These are phyloP conservation scores for Chionoecetes opilio DNA, from an alignment of 1,140 invertebrate genomes.

Conservation along the genomic window DNA sequence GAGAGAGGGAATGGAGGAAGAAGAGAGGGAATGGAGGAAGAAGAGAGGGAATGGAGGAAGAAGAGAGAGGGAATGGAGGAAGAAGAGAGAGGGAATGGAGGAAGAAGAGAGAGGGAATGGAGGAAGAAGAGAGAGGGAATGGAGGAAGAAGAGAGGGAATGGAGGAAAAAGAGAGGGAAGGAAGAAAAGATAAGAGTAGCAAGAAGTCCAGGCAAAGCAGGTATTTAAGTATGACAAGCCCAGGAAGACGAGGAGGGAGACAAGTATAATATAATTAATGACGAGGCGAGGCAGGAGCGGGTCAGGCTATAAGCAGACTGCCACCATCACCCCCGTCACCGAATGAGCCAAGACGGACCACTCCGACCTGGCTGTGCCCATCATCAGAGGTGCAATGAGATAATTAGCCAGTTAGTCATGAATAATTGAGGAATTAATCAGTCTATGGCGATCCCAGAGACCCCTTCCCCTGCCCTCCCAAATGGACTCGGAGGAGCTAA, in stretches of 20 bases:
- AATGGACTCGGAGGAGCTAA: background rate
- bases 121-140: background rate
- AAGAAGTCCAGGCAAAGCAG: background rate
- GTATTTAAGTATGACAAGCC: background rate
- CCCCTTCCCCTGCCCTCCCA: background rate
- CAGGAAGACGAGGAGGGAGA: background rate
- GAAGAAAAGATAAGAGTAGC: background rate
- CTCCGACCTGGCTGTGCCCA: slow-evolving; percentile 39
- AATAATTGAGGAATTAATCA: slow-evolving; percentile 77
- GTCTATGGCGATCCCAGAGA: slow-evolving; percentile 31
- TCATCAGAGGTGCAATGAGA: slow-evolving; percentile 57
- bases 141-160: background rate
- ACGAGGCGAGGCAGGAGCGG: background rate
- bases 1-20: background rate
- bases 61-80: slow-evolving; percentile 11
- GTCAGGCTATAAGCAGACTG: slow-evolving; percentile 6
- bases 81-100: background rate
- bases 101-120: background rate
- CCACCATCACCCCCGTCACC: background rate
- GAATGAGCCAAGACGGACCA: background rate
- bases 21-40: slow-evolving; percentile 31
- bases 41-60: slow-evolving; percentile 28
- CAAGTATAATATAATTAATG: background rate
- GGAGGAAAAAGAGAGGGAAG: background rate
- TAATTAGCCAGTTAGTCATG: slow-evolving; percentile 74